phyloP scores from a whole-genome alignment of 2,797 vertebrate species.

The Rhinogobio ventralis region DNA sequence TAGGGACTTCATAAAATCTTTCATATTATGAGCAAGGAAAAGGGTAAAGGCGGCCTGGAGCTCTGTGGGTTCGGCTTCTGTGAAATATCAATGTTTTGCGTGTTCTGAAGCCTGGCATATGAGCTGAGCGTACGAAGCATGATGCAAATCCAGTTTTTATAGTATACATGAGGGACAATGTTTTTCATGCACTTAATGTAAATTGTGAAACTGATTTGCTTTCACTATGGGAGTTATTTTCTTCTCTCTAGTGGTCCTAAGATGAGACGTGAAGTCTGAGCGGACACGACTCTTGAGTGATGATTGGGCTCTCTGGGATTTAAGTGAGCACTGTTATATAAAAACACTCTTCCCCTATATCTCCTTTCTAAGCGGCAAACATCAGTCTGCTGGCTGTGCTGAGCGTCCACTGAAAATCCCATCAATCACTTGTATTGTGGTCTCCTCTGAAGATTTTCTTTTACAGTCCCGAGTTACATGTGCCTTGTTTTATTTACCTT shows the following conservation, averaged over 20 bases:
- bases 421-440: constrained; percentile 10
- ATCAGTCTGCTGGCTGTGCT: constrained; percentile 13
- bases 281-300: constrained; percentile 22
- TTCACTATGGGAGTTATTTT: constrained; percentile 11
- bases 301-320: constrained; percentile 25
- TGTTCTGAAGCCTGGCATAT: background rate
- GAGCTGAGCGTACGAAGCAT: background rate
- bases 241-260: background rate
- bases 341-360: constrained; percentile 12
- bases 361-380: constrained; percentile 5
- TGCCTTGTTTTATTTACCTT: background rate
- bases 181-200: background rate
- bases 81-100: constrained; percentile 18
- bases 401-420: constrained; percentile 21
- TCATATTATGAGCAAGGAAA: constrained; percentile 18
- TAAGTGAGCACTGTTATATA: constrained; percentile 9
- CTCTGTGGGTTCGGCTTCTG: constrained; percentile 20
- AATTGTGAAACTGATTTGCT: constrained; percentile 5
- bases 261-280: constrained; percentile 14
- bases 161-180: constrained; percentile 8
- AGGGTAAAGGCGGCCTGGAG: constrained; percentile 34
- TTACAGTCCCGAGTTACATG: background rate
- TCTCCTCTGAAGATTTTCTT: constrained; percentile 1
- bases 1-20: constrained; percentile 50
- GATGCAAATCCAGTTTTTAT: constrained; percentile 14